Base-by-base conservation (phyloP, 1,140 invertebrate genomes). In the Patella vulgata region DNA sequence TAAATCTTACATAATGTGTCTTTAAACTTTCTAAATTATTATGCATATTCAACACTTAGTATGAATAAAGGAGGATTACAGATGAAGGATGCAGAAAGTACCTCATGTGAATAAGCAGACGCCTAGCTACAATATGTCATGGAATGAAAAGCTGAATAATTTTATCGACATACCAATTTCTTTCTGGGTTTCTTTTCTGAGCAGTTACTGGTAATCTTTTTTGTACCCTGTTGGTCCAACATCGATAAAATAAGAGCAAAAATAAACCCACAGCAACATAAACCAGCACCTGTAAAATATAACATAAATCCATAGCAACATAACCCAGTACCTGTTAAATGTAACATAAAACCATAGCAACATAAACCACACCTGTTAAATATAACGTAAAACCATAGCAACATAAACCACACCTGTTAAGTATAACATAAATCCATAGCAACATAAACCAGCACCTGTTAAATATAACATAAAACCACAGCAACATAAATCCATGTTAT, bases 241-340 rank as follows among this genome's bases (percentile, higher is more conserved):
- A 79, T 59, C 57, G 81, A 80, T 21, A 85, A 78, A 59, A 80
- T 71, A 9, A 84, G 68, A n/a, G 83, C 81, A 40, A 83, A 82
- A 9, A 82, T 44, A 71, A 85, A 84, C 5, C 84, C 83, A n/a
- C 84, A 47, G 19, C 70, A 75, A 78, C 84, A 85, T 27, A 85
- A 65, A 54, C 80, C 75, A 30, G 82, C 81, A 64, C 84, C 84
- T 85, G 59, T 0, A 55, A 63, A 23, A 46, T 42, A 63, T 62
- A 12, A 43, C 2, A 39, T 27, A 30, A 17, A 52, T 36, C 4
- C 9, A 2, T 8, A 28, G 30, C 0, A 28, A 21, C 9, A 30
- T 30, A 27, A 17, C 11, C 39, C 9, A 11, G n/a, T 40, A 11
- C 9, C n/a, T 40, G n/a, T n/a, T 11, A 40, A 11, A 11, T 40